Evolutionary conservation across 2,888 invertebrate genomes (phyloP).

Genomic region (Beris chalybata): DNA sequence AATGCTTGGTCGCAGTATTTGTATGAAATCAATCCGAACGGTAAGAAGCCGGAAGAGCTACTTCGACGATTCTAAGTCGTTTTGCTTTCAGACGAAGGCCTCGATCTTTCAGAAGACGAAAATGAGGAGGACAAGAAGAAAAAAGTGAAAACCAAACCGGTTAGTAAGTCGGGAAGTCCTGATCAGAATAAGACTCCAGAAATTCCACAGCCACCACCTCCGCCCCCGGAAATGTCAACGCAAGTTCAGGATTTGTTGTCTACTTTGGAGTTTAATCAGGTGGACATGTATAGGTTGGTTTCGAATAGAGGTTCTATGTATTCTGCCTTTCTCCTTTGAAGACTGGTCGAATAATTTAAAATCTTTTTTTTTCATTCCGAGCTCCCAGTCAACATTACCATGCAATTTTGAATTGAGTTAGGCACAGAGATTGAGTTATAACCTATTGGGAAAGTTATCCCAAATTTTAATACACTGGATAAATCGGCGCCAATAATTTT

Average conservation of each 20-base stretch:
- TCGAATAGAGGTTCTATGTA: not conserved
- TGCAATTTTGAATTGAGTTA: too few relatives aligned
- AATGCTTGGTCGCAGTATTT: conserved; percentile 72
- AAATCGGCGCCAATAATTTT: too few relatives aligned
- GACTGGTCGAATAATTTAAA: too few relatives aligned
- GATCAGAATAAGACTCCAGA: conserved; percentile 36
- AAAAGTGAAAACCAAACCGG: conserved; percentile 41
- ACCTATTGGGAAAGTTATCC: too few relatives aligned
- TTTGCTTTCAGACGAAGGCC: conserved; percentile 45
- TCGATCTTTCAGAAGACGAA: conserved; percentile 49
- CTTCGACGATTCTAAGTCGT: not conserved
- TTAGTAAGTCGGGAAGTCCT: conserved; percentile 39
- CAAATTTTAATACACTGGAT: too few relatives aligned
- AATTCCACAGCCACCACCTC: conserved; percentile 42
- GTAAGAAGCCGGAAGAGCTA: not conserved
- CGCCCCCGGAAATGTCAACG: conserved; percentile 47
- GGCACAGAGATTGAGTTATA: too few relatives aligned
- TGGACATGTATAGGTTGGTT: conserved; percentile 54
- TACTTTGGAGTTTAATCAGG: conserved; percentile 54
- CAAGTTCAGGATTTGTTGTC: conserved; percentile 49
- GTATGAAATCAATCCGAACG: conserved; percentile 52
- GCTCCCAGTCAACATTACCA: too few relatives aligned
- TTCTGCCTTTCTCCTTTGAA: too few relatives aligned
- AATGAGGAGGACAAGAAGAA: conserved; percentile 46
- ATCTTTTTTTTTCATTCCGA: too few relatives aligned